Evolutionary conservation across 2,113 vertebrate species (phyloP).

Genomic region (Stigmatopora nigra): DNA sequence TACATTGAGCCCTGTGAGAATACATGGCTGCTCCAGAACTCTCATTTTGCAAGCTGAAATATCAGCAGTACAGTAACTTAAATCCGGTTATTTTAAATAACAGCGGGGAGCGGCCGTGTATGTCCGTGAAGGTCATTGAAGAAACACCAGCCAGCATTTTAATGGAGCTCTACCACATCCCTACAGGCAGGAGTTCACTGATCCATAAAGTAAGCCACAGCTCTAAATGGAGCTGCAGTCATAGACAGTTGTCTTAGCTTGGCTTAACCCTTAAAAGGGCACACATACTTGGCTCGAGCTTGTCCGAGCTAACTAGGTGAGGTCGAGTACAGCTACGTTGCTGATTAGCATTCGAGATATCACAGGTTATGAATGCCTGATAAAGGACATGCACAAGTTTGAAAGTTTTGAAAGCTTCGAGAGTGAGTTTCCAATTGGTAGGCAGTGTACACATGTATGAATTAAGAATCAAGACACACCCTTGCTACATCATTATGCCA

Average conservation of each 20-base stretch:
- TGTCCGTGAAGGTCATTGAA: slow-evolving; percentile 14
- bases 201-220: slow-evolving; percentile 8
- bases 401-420: too few species aligned
- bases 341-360: not conserved
- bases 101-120: slow-evolving; percentile 3
- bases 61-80: not conserved
- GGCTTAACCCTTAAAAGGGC: not conserved
- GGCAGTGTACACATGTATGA: too few species aligned
- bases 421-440: too few species aligned
- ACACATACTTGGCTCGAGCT: not conserved
- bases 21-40: not conserved
- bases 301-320: not conserved
- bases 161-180: slow-evolving; percentile 16
- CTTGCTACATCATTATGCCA: too few species aligned
- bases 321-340: not conserved
- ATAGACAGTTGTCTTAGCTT: slow-evolving; percentile 4
- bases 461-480: too few species aligned
- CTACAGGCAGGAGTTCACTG: not conserved
- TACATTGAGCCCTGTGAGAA: not conserved
- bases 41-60: not conserved
- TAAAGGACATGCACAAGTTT: too few species aligned
- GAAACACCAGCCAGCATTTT: slow-evolving; percentile 4
- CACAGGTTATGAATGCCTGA: not conserved
- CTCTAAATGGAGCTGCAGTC: not conserved
- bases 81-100: slow-evolving; percentile 24